These are phyloP conservation scores for Lottia gigantea DNA, from an alignment of 2,888 invertebrate species.

Conservation along the genomic window DNA sequence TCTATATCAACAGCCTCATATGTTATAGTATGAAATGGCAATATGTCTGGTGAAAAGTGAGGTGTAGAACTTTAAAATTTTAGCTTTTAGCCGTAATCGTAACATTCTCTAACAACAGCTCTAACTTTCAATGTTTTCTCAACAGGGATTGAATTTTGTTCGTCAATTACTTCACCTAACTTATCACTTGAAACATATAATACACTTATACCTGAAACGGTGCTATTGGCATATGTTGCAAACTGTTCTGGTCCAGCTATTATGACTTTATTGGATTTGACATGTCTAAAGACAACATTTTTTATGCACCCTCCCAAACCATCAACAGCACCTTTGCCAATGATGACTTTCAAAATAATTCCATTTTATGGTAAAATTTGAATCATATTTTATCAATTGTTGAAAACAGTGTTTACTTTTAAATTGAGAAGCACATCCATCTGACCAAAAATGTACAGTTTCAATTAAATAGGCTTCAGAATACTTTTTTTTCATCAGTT, in stretches of 20 bases:
- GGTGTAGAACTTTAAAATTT: too few relatives aligned
- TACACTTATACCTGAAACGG: not conserved
- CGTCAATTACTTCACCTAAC: not conserved
- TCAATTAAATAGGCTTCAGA: too few relatives aligned
- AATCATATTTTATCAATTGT: too few relatives aligned
- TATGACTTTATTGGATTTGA: not conserved
- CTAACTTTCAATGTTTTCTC: too few relatives aligned
- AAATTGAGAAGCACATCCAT: too few relatives aligned
- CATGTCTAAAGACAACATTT: not conserved
- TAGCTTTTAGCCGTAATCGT: not conserved
- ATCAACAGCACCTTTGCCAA: constrained; percentile 5
- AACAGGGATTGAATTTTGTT: too few relatives aligned
- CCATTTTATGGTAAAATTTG: not conserved
- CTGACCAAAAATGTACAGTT: too few relatives aligned
- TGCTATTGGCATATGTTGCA: not conserved
- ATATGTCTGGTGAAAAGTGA: too few relatives aligned
- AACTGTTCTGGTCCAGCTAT: not conserved
- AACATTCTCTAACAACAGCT: too few relatives aligned
- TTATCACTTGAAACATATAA: not conserved
- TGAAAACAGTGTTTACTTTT: too few relatives aligned
- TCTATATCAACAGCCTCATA: not conserved
- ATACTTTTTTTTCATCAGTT: too few relatives aligned
- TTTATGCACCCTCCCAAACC: not conserved
- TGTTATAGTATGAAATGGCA: too few relatives aligned
- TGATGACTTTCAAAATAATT: constrained; percentile 1